Evolutionary conservation across 2,113 vertebrate genomes (phyloP).

Genomic region (Lepidothrix coronata): DNA sequence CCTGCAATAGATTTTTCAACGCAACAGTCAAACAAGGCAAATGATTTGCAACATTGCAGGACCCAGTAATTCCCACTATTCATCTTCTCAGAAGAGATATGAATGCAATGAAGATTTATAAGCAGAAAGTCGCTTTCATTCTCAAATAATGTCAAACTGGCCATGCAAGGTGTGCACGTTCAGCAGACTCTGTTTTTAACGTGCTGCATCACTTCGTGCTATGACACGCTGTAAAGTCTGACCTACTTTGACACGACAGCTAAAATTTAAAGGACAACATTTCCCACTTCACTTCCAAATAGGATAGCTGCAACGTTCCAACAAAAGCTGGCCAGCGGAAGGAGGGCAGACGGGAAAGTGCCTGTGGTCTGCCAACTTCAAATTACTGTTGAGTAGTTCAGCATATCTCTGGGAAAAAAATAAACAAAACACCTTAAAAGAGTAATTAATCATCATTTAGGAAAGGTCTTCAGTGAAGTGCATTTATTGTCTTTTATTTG

Average conservation of each 20-base stretch:
- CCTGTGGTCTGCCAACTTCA: conserved; percentile 66
- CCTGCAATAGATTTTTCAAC: conserved; percentile 33
- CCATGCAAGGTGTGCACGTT: conserved; percentile 10
- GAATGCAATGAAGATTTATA: conserved; percentile 60
- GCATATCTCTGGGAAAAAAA: conserved; percentile 36
- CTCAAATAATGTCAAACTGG: conserved; percentile 49
- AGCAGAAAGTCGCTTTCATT: conserved; percentile 27
- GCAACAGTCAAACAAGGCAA: conserved; percentile 47
- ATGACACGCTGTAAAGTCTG: conserved; percentile 41
- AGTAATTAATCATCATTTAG: conserved; percentile 67
- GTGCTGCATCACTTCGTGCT: conserved; percentile 47
- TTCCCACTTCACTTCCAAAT: conserved; percentile 65
- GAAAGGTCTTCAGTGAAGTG: conserved; percentile 21
- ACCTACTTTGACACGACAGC: conserved; percentile 68
- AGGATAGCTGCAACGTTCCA: conserved; percentile 19
- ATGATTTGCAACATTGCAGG: conserved; percentile 34
- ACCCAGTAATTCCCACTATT: conserved; percentile 37
- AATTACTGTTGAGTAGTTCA: conserved; percentile 60
- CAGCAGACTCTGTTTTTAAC: conserved; percentile 39
- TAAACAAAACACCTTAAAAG: conserved; percentile 23
- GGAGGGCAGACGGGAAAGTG: conserved; percentile 53
- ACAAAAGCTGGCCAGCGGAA: conserved; percentile 51
- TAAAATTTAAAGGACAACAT: conserved; percentile 65
- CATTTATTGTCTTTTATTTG: conserved; percentile 21
- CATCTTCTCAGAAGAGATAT: neutral